Evolutionary conservation across 2,888 invertebrate species (phyloP), one percentile per base, ranked within the genome.

Genomic region (Tenthredo livida): DNA sequence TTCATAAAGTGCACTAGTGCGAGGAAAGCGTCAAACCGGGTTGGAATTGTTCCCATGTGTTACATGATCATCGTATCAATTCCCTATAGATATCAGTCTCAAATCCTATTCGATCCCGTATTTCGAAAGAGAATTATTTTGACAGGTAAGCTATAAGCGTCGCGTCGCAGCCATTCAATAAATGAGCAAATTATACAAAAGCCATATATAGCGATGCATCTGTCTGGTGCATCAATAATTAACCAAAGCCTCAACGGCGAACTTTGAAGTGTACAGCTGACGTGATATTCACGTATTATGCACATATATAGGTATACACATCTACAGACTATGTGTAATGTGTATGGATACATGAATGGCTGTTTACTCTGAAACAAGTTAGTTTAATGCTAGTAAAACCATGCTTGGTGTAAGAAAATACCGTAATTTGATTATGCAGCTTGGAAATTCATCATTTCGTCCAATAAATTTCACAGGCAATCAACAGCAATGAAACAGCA

Each of bases 51-150:
- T 43, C 40, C 43, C 40, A 73, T n/a, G 10, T 43, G 72, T 43
- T 73, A 25, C 40, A n/a, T 73, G 72, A 73, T 73, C 43, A 73
- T 43, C 72, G 40, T 73, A 73, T 73, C 43, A 73, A 73, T 73
- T 43, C 21, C 12, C 40, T n/a, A 43, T 72, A 43, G 72, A 73
- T 43, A 43, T 73, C 43, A 43, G 43, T 43, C 72, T 73, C 21
- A 40, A 73, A 73, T 43, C 72, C 21, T 43, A 43, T 17, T 21
- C 9, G 40, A 73, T 43, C 40, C 12, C 40, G 43, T 73, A 73
- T 73, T 73, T 40, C n/a, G 40, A 25, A n/a, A 40, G 43, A 15
- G 43, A 43, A 73, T 73, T 21, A 73, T 73, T 29, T 43, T 43
- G 67, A 5, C 67, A 33, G 33, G 17, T 5, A 33, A 33, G 67